phyloP scores from a whole-genome alignment of 2,888 invertebrate species.

The Polydrusus cervinus region DNA sequence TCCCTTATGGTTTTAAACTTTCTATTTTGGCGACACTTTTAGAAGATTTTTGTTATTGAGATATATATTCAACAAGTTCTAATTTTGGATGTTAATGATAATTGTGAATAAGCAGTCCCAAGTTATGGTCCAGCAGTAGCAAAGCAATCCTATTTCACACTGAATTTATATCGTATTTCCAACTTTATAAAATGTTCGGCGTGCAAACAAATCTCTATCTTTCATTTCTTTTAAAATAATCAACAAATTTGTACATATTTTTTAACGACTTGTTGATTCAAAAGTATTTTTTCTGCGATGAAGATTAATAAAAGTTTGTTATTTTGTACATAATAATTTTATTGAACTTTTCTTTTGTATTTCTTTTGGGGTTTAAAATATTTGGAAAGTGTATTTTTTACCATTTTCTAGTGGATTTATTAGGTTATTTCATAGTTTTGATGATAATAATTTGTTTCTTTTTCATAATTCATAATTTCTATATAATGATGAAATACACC shows the following conservation, averaged over 20 bases:
- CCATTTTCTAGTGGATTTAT: too few species aligned
- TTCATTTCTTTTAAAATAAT: constrained; percentile 9
- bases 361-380: constrained; percentile 6
- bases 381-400: background rate
- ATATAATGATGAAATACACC: too few species aligned
- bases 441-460: too few species aligned
- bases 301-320: constrained; percentile 56
- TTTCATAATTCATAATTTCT: too few species aligned
- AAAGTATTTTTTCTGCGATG: constrained; percentile 62
- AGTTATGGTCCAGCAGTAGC: too few species aligned
- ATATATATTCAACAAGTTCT: too few species aligned
- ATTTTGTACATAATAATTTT: constrained; percentile 59
- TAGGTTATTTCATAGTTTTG: too few species aligned
- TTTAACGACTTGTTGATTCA: constrained; percentile 58
- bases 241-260: constrained; percentile 60
- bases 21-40: too few species aligned
- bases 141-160: background rate
- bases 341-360: constrained; percentile 25
- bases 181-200: constrained; percentile 12
- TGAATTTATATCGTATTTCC: background rate
- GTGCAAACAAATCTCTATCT: background rate
- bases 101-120: too few species aligned
- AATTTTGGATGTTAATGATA: too few species aligned
- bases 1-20: too few species aligned
- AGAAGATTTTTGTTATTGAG: too few species aligned